Evolutionary conservation across 2,888 invertebrate species (phyloP).

Genomic region (Crossocerus cetratus): DNA sequence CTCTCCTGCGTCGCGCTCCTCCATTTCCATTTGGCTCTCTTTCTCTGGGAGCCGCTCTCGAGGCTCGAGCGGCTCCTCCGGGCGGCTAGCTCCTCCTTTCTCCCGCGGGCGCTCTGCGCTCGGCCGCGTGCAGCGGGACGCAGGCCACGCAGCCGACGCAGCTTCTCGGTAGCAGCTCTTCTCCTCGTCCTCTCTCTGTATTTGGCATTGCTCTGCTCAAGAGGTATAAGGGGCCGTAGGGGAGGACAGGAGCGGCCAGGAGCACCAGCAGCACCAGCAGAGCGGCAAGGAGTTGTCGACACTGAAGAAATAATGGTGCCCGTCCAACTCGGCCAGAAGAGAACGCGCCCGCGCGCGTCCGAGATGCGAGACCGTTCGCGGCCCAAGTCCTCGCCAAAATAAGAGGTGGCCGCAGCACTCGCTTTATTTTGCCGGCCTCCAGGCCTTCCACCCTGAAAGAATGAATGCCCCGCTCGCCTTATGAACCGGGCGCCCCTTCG

Average conservation of each 20-base stretch:
- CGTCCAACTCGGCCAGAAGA: constrained; percentile 54
- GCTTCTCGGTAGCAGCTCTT: constrained; percentile 16
- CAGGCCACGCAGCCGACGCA: too few species aligned
- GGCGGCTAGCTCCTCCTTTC: neutral
- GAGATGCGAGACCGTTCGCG: constrained; percentile 11
- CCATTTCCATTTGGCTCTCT: constrained; percentile 14
- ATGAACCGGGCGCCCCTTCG: constrained; percentile 41
- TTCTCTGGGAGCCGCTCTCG: neutral
- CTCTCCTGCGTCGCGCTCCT: neutral
- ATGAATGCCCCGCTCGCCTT: constrained; percentile 61
- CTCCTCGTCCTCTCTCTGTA: constrained; percentile 62
- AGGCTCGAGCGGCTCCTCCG: constrained; percentile 6
- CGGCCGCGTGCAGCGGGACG: constrained; percentile 4
- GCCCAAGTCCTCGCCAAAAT: constrained; percentile 68
- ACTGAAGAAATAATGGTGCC: constrained; percentile 70
- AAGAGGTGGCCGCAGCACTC: constrained; percentile 66
- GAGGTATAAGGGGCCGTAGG: constrained; percentile 56
- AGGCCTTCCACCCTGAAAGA: constrained; percentile 61
- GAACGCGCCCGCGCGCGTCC: neutral
- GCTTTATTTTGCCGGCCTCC: constrained; percentile 65
- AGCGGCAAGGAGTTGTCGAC: constrained; percentile 67
- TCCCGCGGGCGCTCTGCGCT: constrained; percentile 5
- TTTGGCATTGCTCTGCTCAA: constrained; percentile 65
- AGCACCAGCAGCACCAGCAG: constrained; percentile 40
- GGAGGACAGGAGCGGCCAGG: constrained; percentile 39